A percentile compares a stretch with the other conserved stretches of the same genome.
phyloP scores from a whole-genome alignment of 2,113 vertebrate genomes.

The Oreotrochilus melanogaster region DNA sequence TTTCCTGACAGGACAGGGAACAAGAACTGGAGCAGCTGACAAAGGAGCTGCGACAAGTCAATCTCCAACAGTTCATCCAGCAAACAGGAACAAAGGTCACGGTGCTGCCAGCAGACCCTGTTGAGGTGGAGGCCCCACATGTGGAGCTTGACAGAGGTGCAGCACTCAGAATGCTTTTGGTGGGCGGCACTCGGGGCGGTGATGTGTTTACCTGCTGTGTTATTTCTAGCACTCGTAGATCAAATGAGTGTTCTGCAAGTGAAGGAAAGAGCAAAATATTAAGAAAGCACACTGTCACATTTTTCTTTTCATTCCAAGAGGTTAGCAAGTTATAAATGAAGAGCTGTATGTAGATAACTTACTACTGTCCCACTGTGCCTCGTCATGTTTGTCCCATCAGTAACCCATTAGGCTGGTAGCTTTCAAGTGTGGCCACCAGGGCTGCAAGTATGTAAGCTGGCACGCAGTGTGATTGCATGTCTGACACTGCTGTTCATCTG shows the following conservation, averaged over 20 bases:
- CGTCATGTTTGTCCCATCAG: not conserved
- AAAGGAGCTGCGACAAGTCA: constrained; percentile 96
- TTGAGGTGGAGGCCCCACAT: constrained; percentile 81
- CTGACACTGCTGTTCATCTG: not conserved
- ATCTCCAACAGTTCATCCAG: constrained; percentile 97
- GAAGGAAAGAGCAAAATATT: not conserved
- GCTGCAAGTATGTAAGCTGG: not conserved
- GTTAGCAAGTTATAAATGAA: not conserved
- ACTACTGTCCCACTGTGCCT: not conserved
- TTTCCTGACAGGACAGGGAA: constrained; percentile 87
- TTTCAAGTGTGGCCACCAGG: not conserved
- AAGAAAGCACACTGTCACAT: not conserved
- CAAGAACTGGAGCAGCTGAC: constrained; percentile 95
- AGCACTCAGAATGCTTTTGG: not conserved
- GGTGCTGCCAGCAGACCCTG: constrained; percentile 90
- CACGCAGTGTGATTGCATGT: rapidly evolving
- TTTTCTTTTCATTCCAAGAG: not conserved
- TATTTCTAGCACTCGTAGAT: rapidly evolving
- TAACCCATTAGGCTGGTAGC: not conserved
- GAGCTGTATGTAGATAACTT: not conserved
- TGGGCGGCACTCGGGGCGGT: not conserved
- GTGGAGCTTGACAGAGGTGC: constrained; percentile 80
- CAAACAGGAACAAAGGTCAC: constrained; percentile 98
- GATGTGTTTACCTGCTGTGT: not conserved
- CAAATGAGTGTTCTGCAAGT: not conserved